Percentiles rank a stretch among this genome's conserved stretches.
These are phyloP conservation scores for Drosophila repleta DNA, from an alignment of 1,140 invertebrate genomes.

Conservation along the genomic window DNA sequence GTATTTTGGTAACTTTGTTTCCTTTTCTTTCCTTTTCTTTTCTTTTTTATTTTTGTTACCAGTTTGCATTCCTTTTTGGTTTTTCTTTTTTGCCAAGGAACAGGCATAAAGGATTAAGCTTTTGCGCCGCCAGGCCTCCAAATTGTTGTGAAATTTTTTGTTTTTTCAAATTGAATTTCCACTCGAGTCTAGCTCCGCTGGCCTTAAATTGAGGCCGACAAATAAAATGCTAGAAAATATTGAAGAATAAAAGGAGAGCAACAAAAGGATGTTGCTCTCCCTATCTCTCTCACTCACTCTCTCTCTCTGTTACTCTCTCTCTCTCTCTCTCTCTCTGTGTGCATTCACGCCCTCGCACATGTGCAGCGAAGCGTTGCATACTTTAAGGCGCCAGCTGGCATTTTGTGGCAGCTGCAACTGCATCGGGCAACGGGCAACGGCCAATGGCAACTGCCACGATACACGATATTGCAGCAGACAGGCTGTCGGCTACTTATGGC, in stretches of 20 bases:
- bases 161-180: conserved; percentile 63
- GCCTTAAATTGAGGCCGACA: conserved; percentile 52
- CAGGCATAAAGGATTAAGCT: conserved; percentile 75
- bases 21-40: conserved; percentile 23
- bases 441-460: conserved; percentile 20
- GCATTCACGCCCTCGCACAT: conserved; percentile 29
- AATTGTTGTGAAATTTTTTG: conserved; percentile 70
- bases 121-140: conserved; percentile 56
- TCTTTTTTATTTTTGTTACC: conserved; percentile 18
- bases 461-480: conserved; percentile 60
- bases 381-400: conserved; percentile 40
- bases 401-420: conserved; percentile 23
- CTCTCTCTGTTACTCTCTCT: no score
- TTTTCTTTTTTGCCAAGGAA: conserved; percentile 44
- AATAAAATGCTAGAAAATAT: conserved; percentile 67
- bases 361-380: conserved; percentile 40
- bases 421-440: conserved; percentile 6
- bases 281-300: no score
- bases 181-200: conserved; percentile 21
- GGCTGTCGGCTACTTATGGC: conserved; percentile 64
- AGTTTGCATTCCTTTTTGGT: conserved; percentile 21
- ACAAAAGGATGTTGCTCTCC: background rate
- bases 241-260: conserved; percentile 53
- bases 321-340: no score
- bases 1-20: conserved; percentile 73